These are phyloP conservation scores for Muntiacus reevesi DNA, from an alignment of 2,113 vertebrate genomes.

Conservation along the genomic window DNA sequence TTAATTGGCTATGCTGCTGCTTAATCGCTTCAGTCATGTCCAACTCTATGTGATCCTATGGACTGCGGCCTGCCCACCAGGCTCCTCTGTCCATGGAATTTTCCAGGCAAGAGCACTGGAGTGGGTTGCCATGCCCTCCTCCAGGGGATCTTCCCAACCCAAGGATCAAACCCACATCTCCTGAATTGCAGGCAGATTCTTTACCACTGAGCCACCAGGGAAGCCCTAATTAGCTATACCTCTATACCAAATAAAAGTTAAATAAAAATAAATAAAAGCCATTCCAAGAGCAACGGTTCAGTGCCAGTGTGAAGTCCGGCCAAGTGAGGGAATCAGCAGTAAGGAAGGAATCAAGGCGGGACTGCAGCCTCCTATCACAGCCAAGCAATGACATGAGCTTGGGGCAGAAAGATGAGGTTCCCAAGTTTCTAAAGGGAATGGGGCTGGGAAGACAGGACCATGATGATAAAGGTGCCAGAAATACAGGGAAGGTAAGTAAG, in stretches of 20 bases:
- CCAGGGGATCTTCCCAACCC: background rate
- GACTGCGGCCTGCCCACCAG: rapidly evolving
- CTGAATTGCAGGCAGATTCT: background rate
- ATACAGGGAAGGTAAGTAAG: background rate
- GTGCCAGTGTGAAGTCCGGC: background rate
- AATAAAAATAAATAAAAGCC: background rate
- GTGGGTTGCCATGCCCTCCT: background rate
- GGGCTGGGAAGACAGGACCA: background rate
- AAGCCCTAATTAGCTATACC: background rate
- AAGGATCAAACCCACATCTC: rapidly evolving
- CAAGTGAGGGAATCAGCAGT: background rate
- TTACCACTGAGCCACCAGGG: background rate
- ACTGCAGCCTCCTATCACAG: background rate
- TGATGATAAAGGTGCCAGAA: background rate
- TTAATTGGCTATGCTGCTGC: background rate
- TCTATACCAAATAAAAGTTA: background rate
- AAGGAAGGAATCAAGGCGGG: background rate
- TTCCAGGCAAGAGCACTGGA: background rate
- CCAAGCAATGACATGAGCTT: background rate
- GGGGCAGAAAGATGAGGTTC: background rate
- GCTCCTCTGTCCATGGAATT: background rate
- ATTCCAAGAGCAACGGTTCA: background rate
- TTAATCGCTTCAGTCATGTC: background rate
- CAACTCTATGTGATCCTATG: background rate
- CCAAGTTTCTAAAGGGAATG: background rate